Evolutionary conservation across 2,113 vertebrate species (phyloP).

Genomic region (Progne subis): DNA sequence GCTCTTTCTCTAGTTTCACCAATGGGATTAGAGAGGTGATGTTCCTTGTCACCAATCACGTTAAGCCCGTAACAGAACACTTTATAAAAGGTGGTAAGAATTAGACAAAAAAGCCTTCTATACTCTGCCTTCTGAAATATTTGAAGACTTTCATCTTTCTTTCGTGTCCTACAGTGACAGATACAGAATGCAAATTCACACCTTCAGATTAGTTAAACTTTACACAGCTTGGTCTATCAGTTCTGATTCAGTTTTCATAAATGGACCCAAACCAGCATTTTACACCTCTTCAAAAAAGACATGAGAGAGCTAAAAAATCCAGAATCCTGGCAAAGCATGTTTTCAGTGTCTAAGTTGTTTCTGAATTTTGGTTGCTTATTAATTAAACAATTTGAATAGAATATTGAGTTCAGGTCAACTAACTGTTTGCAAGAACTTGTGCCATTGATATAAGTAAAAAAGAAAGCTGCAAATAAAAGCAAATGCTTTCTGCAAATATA

Average conservation of each 20-base stretch:
- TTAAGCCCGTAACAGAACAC: too few relatives aligned
- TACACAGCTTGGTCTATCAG: conserved; percentile 32
- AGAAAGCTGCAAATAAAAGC: conserved; percentile 58
- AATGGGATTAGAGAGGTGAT: too few relatives aligned
- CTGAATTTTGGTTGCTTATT: background rate
- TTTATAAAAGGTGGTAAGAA: too few relatives aligned
- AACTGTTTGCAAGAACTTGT: conserved; percentile 29
- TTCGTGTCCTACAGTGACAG: too few relatives aligned
- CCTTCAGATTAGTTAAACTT: background rate
- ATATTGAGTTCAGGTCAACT: conserved; percentile 23
- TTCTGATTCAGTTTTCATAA: conserved; percentile 35
- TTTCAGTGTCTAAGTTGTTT: background rate
- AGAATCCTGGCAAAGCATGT: background rate
- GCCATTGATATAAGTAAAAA: conserved; percentile 47
- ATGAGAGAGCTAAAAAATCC: background rate
- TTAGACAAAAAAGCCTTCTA: too few relatives aligned
- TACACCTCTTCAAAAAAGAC: background rate
- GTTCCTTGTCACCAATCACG: too few relatives aligned
- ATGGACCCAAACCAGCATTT: conserved; percentile 22
- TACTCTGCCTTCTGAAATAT: too few relatives aligned
- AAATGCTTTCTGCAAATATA: conserved; percentile 30
- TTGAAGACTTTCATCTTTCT: too few relatives aligned
- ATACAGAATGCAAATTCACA: background rate
- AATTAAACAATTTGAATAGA: background rate
- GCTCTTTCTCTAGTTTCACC: too few relatives aligned